Conservation (phyloP, 2,888 invertebrate species). For the Heliconius ismenius region DNA sequence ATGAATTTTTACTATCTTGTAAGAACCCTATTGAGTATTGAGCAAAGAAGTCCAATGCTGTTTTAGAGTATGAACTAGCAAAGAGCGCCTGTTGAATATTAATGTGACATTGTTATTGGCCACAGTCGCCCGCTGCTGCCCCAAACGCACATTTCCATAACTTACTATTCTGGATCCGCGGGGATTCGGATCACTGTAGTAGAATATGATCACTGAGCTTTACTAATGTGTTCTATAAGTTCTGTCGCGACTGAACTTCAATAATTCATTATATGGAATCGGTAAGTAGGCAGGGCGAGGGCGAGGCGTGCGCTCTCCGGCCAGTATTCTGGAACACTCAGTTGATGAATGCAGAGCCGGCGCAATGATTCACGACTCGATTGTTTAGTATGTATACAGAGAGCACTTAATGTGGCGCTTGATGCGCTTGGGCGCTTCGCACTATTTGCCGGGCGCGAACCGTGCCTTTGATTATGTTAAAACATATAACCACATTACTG, state of each 20-base stretch:
- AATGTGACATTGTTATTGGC: conserved; percentile 82
- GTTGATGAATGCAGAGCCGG: conserved; percentile 39
- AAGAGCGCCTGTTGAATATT: conserved; percentile 80
- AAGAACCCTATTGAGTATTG: conserved; percentile 57
- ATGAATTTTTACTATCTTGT: conserved; percentile 55
- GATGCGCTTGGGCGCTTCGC: conserved; percentile 15
- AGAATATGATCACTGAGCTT: conserved; percentile 72
- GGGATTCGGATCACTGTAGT: conserved; percentile 75
- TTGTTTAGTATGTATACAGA: conserved; percentile 53
- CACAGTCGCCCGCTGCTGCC: conserved; percentile 79
- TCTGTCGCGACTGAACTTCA: conserved; percentile 61
- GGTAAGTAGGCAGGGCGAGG: conserved; percentile 50
- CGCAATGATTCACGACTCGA: conserved; percentile 57
- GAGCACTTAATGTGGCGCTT: conserved; percentile 51
- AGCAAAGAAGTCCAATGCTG: conserved; percentile 71
- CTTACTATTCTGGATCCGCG: conserved; percentile 81
- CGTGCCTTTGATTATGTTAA: conserved; percentile 30
- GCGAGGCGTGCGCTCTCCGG: conserved; percentile 29
- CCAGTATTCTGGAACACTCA: conserved; percentile 39
- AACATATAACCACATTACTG: conserved; percentile 7
- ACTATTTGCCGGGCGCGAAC: conserved; percentile 37
- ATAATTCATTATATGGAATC: conserved; percentile 65
- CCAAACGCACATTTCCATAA: conserved; percentile 82
- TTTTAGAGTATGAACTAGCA: conserved; percentile 70
- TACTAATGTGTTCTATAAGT: conserved; percentile 69